Conservation (phyloP, 1,140 invertebrate genomes). For the Musca domestica region DNA sequence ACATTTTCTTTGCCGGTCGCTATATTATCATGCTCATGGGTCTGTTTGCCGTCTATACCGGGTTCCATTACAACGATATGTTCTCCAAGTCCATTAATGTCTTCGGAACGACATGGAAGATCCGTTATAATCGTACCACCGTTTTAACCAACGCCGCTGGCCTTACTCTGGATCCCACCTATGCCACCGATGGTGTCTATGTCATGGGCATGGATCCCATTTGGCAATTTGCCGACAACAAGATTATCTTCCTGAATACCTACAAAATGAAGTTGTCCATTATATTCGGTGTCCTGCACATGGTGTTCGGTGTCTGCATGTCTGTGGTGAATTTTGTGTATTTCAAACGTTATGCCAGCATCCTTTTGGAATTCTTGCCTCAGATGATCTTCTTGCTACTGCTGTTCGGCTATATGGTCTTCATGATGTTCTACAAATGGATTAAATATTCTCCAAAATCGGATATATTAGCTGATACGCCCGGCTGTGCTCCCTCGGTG, state of each 20-base stretch:
- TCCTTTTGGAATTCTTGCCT: conserved; percentile 90
- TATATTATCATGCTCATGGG: conserved; percentile 87
- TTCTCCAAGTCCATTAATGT: conserved; percentile 81
- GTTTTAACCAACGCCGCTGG: conserved; percentile 52
- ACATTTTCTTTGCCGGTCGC: conserved; percentile 78
- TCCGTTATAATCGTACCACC: conserved; percentile 57
- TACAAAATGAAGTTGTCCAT: conserved; percentile 99
- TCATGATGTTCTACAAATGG: conserved; percentile 94
- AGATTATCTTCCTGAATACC: conserved; percentile 91
- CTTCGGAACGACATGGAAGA: conserved; percentile 73
- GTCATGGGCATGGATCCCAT: conserved; percentile 76
- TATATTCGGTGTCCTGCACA: conserved; percentile 92
- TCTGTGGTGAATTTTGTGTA: conserved; percentile 87
- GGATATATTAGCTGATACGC: conserved; percentile 47
- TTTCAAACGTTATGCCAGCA: conserved; percentile 71
- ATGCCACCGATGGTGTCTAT: conserved; percentile 3
- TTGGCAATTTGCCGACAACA: conserved; percentile 90
- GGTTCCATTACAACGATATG: conserved; percentile 81
- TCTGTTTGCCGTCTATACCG: conserved; percentile 79
- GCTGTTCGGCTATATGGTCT: conserved; percentile 91
- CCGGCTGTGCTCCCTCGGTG: conserved; percentile 79
- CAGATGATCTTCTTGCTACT: conserved; percentile 86
- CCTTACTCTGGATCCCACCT: conserved; percentile 63
- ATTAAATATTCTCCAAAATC: conserved; percentile 62
- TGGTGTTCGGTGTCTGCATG: conserved; percentile 92